Conservation (phyloP, 2,888 invertebrate species). For the Tenthredo distinguenda region DNA sequence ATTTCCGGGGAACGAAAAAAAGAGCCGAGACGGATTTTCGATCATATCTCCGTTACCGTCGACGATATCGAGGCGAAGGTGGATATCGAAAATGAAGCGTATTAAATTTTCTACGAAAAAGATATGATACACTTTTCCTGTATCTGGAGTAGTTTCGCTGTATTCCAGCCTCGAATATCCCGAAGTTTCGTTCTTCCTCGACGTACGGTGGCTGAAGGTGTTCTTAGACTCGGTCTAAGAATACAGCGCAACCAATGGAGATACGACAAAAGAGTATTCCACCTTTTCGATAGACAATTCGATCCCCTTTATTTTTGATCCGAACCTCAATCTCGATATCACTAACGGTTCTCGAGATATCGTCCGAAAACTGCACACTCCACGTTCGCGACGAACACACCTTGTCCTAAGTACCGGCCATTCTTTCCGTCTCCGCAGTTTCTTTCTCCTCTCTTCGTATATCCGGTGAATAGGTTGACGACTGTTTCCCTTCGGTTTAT, state of each 20-base stretch:
- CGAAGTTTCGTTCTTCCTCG: not conserved
- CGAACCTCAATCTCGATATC: not conserved
- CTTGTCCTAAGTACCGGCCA: too few relatives aligned
- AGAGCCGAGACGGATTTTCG: not conserved
- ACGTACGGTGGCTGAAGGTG: not conserved
- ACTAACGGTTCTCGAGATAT: not conserved
- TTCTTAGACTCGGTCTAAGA: not conserved
- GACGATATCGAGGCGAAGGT: not conserved
- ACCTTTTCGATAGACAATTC: not conserved
- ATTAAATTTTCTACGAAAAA: not conserved
- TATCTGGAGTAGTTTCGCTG: not conserved
- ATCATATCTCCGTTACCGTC: not conserved
- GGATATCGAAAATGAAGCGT: not conserved
- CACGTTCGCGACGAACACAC: too few relatives aligned
- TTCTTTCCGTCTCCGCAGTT: not conserved
- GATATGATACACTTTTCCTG: not conserved
- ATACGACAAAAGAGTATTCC: not conserved
- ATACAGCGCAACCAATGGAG: not conserved
- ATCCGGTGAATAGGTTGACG: not conserved
- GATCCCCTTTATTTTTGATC: not conserved
- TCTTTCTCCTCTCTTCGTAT: not conserved
- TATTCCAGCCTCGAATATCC: not conserved
- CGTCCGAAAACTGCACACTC: not conserved
- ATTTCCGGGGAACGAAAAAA: not conserved
- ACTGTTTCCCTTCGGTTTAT: slow-evolving; percentile 17